Conservation (phyloP, 2,113 vertebrate genomes). For the Gorsachius goisagi region DNA sequence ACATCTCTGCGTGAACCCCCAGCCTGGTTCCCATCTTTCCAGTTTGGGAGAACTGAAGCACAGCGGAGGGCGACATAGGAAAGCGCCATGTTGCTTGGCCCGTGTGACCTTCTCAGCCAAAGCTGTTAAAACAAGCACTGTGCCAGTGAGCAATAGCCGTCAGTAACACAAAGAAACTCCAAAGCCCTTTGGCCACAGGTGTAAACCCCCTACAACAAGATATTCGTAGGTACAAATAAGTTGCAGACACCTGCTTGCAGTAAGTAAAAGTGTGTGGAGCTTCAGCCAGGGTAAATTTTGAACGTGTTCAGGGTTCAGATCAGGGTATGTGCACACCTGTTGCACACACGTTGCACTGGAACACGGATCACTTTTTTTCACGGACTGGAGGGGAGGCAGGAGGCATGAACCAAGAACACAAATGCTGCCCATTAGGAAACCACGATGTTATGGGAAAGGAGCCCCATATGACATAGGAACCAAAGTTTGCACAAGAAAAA, state of each 20-base stretch:
- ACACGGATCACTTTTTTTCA: background rate
- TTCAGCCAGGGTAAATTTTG: background rate
- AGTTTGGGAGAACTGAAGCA: background rate
- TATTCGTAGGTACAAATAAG: background rate
- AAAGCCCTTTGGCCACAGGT: background rate
- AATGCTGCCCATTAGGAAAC: background rate
- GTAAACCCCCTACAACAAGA: background rate
- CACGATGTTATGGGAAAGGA: background rate
- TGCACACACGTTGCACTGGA: background rate
- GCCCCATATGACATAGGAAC: slow-evolving; percentile 28
- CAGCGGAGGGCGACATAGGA: background rate
- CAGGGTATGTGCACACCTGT: background rate
- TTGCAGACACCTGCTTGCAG: background rate
- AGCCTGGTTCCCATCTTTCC: background rate
- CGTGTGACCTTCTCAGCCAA: background rate
- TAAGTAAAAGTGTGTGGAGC: background rate
- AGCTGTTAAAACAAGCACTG: background rate
- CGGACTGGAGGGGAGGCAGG: background rate
- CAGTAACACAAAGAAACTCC: background rate
- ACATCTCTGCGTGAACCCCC: background rate
- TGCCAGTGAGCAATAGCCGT: background rate
- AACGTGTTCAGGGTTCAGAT: background rate
- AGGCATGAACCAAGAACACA: background rate
- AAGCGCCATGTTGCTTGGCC: background rate
- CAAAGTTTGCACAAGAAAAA: slow-evolving; percentile 68